phyloP scores from a whole-genome alignment of 2,113 vertebrate species.

The Paracanthobrama guichenoti region DNA sequence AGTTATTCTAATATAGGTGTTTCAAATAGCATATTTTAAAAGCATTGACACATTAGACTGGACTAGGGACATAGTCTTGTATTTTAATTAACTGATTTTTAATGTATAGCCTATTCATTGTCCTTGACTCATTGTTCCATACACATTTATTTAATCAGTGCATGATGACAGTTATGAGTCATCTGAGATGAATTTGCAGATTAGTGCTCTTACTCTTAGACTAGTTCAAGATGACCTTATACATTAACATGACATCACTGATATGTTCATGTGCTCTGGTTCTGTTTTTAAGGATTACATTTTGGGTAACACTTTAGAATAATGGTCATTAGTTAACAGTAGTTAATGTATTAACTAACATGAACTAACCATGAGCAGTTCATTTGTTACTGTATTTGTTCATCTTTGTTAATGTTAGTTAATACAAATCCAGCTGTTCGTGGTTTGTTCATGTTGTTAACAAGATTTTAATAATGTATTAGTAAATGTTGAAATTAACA shows the following conservation, averaged over 20 bases:
- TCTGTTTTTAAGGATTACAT: slow-evolving; percentile 9
- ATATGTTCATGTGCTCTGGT: slow-evolving; percentile 18
- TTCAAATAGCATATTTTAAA: neutral
- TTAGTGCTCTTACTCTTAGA: slow-evolving; percentile 34
- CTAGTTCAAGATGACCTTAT: slow-evolving; percentile 38
- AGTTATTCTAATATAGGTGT: neutral
- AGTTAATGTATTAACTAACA: too few species aligned
- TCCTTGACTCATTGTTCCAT: neutral
- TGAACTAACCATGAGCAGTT: too few species aligned
- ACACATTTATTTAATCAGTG: slow-evolving; percentile 21
- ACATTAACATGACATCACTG: slow-evolving; percentile 42
- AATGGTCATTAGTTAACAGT: too few species aligned
- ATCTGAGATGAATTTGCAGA: slow-evolving; percentile 41
- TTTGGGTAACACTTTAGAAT: too few species aligned
- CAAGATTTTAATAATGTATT: too few species aligned
- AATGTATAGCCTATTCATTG: neutral
- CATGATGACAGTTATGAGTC: slow-evolving; percentile 46
- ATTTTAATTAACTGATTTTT: neutral
- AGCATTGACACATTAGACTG: neutral
- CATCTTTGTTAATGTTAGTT: too few species aligned
- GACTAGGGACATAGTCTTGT: neutral
- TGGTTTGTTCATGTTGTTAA: too few species aligned
- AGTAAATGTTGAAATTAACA: too few species aligned
- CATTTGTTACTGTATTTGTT: too few species aligned
- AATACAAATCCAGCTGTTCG: too few species aligned